Base-by-base conservation (phyloP, 2,797 vertebrate species). In the Cossypha niveicapilla region DNA sequence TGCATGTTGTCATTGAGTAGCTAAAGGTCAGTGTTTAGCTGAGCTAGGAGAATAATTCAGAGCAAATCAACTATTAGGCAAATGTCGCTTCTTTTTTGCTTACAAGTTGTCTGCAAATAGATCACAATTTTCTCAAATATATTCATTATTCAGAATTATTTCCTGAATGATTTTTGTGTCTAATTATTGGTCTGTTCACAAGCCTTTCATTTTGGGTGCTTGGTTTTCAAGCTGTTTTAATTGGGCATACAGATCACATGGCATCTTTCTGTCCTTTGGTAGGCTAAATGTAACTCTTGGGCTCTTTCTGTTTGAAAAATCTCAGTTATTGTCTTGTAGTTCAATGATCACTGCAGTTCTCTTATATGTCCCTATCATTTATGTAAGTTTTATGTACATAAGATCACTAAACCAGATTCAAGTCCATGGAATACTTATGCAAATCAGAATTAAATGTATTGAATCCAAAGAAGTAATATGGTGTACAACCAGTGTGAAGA, bases 11-110 rank as follows among this genome's bases (percentile, higher is more conserved):
- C 86, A 87, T 88, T 95, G 88, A 92, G 68, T 86, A 92, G 72
- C 62, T 92, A 94, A 97, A 96, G 96, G 95, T 96, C 91, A 91
- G 65, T 45, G 73, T 96, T 96, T 93, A 94, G 94, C 94, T 96
- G 92, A 96, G 89, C 90, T 90, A 85, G 90, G 87, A 91, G 71
- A 96, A 95, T 92, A 96, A 95, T 94, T 96, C 88, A 88, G 65
- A 94, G 82, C 81, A 95, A 97, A 95, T 94, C 91, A 87, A 92
- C 90, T 94, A 78, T 93, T 91, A 96, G 81, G 89, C 75, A 95
- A 96, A 95, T 88, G 84, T 92, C 21, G 45, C 74, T 70, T 90
- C 76, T 86, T 60, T 94, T 92, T 73, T 78, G 91, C 83, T 88
- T 95, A 87, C 86, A 93, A 94, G 88, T 92, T 95, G 89, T 92